These are phyloP conservation scores for Sardinella longiceps DNA, from an alignment of 2,797 vertebrate species.

Conservation along the genomic window DNA sequence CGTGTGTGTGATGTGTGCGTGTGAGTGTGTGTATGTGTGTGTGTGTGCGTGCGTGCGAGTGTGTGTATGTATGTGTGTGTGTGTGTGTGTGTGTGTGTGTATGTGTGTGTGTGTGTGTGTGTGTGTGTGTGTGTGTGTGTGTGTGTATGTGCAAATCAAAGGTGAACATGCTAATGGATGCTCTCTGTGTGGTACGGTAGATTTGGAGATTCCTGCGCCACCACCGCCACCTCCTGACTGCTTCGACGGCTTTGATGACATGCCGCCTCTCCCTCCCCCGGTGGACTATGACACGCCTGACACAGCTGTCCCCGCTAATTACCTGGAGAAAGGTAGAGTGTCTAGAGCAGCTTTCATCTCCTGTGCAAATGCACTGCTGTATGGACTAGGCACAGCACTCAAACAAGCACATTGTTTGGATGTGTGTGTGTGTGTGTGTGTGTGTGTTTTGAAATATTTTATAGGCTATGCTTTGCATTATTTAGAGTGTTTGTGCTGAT, in stretches of 20 bases:
- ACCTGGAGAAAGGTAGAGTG: constrained; percentile 77
- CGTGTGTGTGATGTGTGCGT: no score
- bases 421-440: neutral
- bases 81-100: constrained; percentile 22
- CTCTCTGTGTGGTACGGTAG: constrained; percentile 50
- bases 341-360: neutral
- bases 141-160: neutral
- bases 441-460: neutral
- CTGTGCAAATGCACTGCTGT: neutral
- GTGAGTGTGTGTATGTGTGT: constrained; percentile 26
- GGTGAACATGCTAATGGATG: neutral
- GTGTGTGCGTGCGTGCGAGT: no score
- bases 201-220: constrained; percentile 67
- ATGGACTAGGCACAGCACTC: neutral
- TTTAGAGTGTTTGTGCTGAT: neutral
- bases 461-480: neutral
- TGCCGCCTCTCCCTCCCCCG: constrained; percentile 70
- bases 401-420: neutral
- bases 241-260: constrained; percentile 55
- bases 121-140: constrained; percentile 14
- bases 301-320: constrained; percentile 49
- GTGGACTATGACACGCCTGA: constrained; percentile 65
- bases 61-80: no score
- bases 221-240: constrained; percentile 57
- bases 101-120: constrained; percentile 22